Conservation (phyloP, 2,888 invertebrate genomes). For the Mythimna albipuncta region DNA sequence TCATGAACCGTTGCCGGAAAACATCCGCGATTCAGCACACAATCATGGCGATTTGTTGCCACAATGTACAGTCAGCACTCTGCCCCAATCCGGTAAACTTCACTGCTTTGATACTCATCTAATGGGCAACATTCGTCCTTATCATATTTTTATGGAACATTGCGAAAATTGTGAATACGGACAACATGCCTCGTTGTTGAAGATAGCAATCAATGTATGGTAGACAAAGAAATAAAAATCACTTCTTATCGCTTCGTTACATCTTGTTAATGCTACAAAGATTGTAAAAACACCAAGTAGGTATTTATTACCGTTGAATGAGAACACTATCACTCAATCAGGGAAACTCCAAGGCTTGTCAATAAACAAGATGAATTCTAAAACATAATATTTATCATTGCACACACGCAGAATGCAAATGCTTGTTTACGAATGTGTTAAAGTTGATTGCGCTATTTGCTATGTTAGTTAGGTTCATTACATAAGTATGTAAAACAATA, state of each 20-base stretch:
- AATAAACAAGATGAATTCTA: slow-evolving; percentile 20
- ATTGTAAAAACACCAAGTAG: background rate
- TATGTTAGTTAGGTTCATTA: slow-evolving; percentile 70
- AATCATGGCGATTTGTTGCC: slow-evolving; percentile 44
- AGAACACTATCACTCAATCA: background rate
- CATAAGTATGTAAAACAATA: slow-evolving; percentile 78
- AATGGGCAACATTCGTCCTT: slow-evolving; percentile 35
- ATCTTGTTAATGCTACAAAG: slow-evolving; percentile 1
- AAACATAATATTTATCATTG: slow-evolving; percentile 30
- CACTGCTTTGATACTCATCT: slow-evolving; percentile 48
- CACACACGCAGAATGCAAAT: slow-evolving; percentile 28
- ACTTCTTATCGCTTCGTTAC: background rate
- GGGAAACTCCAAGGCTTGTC: slow-evolving; percentile 2
- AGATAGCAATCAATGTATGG: slow-evolving; percentile 1
- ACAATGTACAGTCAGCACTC: slow-evolving; percentile 21
- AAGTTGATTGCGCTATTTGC: slow-evolving; percentile 62
- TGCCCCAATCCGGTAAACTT: slow-evolving; percentile 46
- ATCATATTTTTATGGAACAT: slow-evolving; percentile 20
- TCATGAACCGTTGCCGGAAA: slow-evolving; percentile 51
- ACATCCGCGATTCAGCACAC: slow-evolving; percentile 38
- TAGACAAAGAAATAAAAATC: slow-evolving; percentile 27
- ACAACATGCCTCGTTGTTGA: background rate
- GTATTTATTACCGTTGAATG: no score
- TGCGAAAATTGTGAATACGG: background rate
- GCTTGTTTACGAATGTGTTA: slow-evolving; percentile 48